Evolutionary conservation across 2,888 invertebrate genomes (phyloP), one percentile per base, ranked within the genome.

Genomic region (Linyphia triangularis): DNA sequence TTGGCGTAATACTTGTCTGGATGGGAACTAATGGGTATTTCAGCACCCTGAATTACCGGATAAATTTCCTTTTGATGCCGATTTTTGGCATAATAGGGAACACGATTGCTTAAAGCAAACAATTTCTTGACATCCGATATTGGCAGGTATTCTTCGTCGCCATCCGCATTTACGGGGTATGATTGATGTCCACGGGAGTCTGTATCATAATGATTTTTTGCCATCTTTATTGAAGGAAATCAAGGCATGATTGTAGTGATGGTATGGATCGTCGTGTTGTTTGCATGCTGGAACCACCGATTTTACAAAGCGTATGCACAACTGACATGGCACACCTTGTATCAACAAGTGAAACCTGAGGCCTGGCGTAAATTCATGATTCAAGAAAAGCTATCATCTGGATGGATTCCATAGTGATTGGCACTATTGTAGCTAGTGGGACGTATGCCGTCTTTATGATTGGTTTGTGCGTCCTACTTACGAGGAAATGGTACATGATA

Each of bases 221-320:
- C n/a, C n/a, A n/a, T n/a, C n/a, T n/a, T n/a, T n/a, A n/a, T n/a
- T n/a, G n/a, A n/a, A n/a, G n/a, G 40, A 26, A 37, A 13, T 5
- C 22, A 22, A 24, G 26, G 7, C 24, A 77, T 77, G 75, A 3
- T 77, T 1, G 10, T 59, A 4, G 16, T 61, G 9, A 33, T 57
- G 16, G 7, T 77, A 6, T 77, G 75, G 59, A 22, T 24, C 22
- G 13, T 77, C 5, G 7, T 77, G 9, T 1, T 37, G 10, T 77
- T 77, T 61, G 37, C 24, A 4, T 77, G 59, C 24, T 77, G 61
- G 75, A 77, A 77, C 24, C 75, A 77, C 37, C 75, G 61, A 9
- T 33, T 77, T 1, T 77, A 77, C 37, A 30, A 61, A 4, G 75
- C 75, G 16, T 77, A 61, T 61, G 4, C 6, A 4, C 28, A 77